Evolutionary conservation across 35 echinoderm and acorn worm genomes (phyloP).

Genomic region (Nesometra sesokonis): DNA sequence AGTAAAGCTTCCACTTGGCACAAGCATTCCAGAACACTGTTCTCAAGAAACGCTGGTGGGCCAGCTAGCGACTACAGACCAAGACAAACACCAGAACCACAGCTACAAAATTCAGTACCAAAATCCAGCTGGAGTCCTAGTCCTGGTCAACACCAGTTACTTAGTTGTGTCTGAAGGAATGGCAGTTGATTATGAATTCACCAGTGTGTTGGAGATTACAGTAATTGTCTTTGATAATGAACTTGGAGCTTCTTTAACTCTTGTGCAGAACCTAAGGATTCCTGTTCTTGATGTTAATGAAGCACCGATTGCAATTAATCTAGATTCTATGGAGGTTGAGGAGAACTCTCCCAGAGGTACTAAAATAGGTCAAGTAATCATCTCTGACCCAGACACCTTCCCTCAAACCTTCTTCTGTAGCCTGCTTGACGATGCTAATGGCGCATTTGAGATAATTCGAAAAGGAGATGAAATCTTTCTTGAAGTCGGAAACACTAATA

Average conservation of each 20-base stretch:
- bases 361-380: neutral
- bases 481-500: neutral
- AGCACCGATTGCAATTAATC: conserved; percentile 12
- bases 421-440: neutral
- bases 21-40: conserved; percentile 1
- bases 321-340: neutral
- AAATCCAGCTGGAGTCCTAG: conserved; percentile 7
- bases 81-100: conserved; percentile 19
- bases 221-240: conserved; percentile 5
- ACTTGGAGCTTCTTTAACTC: neutral
- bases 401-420: conserved; percentile 20
- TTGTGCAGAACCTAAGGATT: conserved; percentile 23
- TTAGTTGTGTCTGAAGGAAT: conserved; percentile 8
- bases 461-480: neutral
- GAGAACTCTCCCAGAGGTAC: conserved; percentile 14
- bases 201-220: neutral
- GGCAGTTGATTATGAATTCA: neutral
- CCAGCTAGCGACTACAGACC: conserved; percentile 8
- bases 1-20: conserved; percentile 6
- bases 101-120: conserved; percentile 20
- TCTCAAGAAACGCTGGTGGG: conserved; percentile 1
- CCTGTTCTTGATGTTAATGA: conserved; percentile 21
- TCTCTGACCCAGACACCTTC: neutral
- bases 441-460: neutral
- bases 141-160: conserved; percentile 5